Conservation (phyloP, 2,888 invertebrate species). For the Scelioninae gen. 1 region DNA sequence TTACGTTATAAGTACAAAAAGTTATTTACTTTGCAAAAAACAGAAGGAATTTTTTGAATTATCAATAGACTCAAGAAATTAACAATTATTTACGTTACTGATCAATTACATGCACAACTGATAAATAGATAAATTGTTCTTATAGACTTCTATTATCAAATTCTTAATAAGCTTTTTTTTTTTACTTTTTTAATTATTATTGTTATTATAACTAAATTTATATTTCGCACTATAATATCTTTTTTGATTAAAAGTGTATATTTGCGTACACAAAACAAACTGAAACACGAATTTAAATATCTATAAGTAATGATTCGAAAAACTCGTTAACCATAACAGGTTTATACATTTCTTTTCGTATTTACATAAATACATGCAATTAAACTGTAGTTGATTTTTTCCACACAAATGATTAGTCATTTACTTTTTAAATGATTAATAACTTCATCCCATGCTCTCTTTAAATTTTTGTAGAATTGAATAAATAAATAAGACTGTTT, state of each 20-base stretch:
- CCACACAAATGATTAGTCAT: conserved; percentile 25
- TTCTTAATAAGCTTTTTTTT: not conserved
- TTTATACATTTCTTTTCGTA: conserved; percentile 37
- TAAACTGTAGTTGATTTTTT: conserved; percentile 31
- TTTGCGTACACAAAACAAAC: conserved; percentile 2
- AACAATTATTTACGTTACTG: no score
- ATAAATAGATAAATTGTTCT: not conserved
- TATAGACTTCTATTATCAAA: not conserved
- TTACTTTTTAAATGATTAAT: conserved; percentile 34
- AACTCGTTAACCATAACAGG: conserved; percentile 48
- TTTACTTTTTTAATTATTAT: not conserved
- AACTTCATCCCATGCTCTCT: conserved; percentile 11
- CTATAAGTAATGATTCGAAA: conserved; percentile 29
- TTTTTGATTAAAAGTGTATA: conserved; percentile 25
- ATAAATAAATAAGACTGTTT: conserved; percentile 18
- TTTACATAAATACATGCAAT: conserved; percentile 57
- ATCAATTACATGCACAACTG: no score
- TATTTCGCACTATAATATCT: conserved; percentile 9
- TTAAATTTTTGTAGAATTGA: not conserved
- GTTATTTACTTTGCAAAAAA: no score
- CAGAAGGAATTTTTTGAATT: no score
- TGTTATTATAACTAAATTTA: not conserved
- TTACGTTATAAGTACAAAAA: no score
- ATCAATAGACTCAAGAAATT: no score
- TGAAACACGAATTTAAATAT: conserved; percentile 17